phyloP scores from a whole-genome alignment of 2,888 invertebrate genomes.

The Trachelus stipa region DNA sequence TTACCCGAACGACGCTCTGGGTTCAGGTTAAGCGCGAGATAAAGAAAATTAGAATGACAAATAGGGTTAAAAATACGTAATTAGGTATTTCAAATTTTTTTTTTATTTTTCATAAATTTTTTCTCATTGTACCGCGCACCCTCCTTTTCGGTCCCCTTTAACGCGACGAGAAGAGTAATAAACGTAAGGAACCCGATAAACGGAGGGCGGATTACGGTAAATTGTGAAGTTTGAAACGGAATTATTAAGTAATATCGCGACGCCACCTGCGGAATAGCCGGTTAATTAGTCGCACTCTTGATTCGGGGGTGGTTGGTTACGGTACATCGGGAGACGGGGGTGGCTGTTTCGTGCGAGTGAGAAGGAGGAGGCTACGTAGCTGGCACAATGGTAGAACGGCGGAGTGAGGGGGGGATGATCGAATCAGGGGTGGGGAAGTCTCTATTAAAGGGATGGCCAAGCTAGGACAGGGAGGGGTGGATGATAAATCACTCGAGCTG shows the following conservation, averaged over 20 bases:
- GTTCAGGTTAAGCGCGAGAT: no score
- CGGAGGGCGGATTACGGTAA: conserved; percentile 21
- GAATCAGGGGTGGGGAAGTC: conserved; percentile 13
- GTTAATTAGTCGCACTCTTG: conserved; percentile 18
- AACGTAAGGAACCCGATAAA: no score
- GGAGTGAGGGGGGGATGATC: conserved; percentile 19
- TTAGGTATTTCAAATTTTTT: no score
- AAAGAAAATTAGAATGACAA: no score
- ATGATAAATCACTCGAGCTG: conserved; percentile 53
- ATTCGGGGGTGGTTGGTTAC: conserved; percentile 19
- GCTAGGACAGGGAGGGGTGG: conserved; percentile 22
- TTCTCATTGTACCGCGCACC: no score
- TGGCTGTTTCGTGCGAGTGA: neutral
- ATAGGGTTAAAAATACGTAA: no score
- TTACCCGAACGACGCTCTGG: no score
- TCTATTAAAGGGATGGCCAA: conserved; percentile 20
- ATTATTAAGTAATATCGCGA: conserved; percentile 15
- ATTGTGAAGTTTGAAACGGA: conserved; percentile 31
- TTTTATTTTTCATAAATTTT: no score
- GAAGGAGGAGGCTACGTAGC: neutral
- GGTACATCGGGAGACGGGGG: conserved; percentile 7
- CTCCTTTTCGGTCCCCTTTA: no score
- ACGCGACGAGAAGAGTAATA: no score
- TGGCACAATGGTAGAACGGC: conserved; percentile 25
- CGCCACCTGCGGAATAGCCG: conserved; percentile 23